phyloP scores from a whole-genome alignment of 2,888 invertebrate genomes.

The Stenotaenia linearis region DNA sequence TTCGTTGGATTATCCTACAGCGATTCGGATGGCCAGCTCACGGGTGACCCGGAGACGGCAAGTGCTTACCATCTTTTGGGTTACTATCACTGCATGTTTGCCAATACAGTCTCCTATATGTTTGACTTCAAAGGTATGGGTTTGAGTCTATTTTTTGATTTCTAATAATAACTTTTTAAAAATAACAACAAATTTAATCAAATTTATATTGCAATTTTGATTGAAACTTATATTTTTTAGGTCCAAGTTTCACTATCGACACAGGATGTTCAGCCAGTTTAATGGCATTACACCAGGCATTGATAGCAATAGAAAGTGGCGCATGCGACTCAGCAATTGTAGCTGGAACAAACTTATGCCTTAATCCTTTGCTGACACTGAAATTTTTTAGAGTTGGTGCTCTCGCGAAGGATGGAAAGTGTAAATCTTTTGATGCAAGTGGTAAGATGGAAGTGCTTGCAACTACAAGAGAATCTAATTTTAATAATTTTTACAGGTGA shows the following conservation, averaged over 20 bases:
- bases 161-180: too few relatives aligned
- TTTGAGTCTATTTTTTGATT: too few relatives aligned
- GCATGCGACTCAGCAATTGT: conserved; percentile 93
- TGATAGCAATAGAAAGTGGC: conserved; percentile 71
- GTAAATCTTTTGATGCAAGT: conserved; percentile 88
- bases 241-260: conserved; percentile 92
- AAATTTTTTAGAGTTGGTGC: conserved; percentile 91
- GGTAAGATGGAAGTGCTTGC: too few relatives aligned
- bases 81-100: conserved; percentile 61
- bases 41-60: conserved; percentile 65
- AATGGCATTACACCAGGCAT: conserved; percentile 82
- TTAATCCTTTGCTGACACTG: conserved; percentile 84
- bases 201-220: too few relatives aligned
- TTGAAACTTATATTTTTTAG: conserved; percentile 43
- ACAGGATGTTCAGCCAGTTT: conserved; percentile 96
- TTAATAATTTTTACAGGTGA: not conserved
- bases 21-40: conserved; percentile 87
- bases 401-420: conserved; percentile 84
- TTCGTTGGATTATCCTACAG: conserved; percentile 88
- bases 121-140: conserved; percentile 53
- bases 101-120: conserved; percentile 52
- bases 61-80: conserved; percentile 87
- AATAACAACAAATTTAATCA: too few relatives aligned
- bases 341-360: conserved; percentile 81
- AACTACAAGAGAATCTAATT: too few relatives aligned